Conservation (phyloP, 2,888 invertebrate genomes). For the Neoitamus cyanurus region DNA sequence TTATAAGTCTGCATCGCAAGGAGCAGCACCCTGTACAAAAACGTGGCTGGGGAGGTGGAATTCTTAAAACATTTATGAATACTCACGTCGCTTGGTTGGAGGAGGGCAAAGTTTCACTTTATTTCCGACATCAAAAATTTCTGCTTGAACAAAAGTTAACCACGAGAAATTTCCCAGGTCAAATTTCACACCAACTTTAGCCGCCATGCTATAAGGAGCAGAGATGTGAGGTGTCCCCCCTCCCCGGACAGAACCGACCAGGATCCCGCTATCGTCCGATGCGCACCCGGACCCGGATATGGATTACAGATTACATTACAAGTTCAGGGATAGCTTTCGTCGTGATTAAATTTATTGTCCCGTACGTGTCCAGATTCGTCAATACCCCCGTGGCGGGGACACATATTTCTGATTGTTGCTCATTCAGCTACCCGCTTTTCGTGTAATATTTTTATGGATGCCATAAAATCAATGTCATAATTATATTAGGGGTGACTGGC, state of each 20-base stretch:
- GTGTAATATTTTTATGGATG: slow-evolving; percentile 49
- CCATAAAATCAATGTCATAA: slow-evolving; percentile 50
- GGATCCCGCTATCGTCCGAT: neutral
- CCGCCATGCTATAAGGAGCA: neutral
- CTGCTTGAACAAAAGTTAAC: slow-evolving; percentile 34
- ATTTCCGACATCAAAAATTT: slow-evolving; percentile 31
- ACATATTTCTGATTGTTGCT: slow-evolving; percentile 49
- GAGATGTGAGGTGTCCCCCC: neutral
- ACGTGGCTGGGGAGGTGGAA: neutral
- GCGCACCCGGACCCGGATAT: neutral
- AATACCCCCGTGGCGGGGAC: slow-evolving; percentile 21
- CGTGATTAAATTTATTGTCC: slow-evolving; percentile 52
- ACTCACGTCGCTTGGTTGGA: neutral
- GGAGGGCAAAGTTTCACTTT: slow-evolving; percentile 15
- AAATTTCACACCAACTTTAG: slow-evolving; percentile 43
- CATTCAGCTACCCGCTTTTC: slow-evolving; percentile 28
- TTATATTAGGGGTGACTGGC: slow-evolving; percentile 38
- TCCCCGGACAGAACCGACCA: neutral
- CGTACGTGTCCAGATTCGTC: slow-evolving; percentile 47
- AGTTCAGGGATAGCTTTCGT: slow-evolving; percentile 48
- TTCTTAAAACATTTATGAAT: slow-evolving; percentile 21
- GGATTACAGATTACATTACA: slow-evolving; percentile 47
- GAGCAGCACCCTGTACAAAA: neutral
- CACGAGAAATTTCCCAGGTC: slow-evolving; percentile 27
- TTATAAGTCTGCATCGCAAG: neutral